phyloP scores from a whole-genome alignment of 2,797 vertebrate species.

The Hippocampus kuda region DNA sequence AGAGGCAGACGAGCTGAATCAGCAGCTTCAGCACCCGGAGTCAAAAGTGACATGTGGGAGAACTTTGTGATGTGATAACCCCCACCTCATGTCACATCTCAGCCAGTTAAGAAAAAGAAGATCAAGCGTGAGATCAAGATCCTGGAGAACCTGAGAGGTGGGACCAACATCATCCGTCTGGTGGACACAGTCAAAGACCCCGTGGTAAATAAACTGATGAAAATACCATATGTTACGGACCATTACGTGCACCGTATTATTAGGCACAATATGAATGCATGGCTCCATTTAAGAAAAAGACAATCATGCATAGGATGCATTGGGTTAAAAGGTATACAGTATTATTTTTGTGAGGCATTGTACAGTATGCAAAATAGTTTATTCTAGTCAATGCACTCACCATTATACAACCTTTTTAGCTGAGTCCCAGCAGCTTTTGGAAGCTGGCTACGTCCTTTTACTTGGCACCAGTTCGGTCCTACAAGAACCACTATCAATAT shows the following conservation, averaged over 20 bases:
- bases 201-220: slow-evolving; percentile 69
- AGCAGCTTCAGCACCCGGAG: slow-evolving; percentile 19
- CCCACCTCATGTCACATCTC: slow-evolving; percentile 2
- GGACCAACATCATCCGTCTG: slow-evolving; percentile 97
- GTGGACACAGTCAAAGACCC: slow-evolving; percentile 98
- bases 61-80: slow-evolving; percentile 1
- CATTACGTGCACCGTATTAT: too few species aligned
- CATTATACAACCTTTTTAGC: too few species aligned
- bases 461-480: too few species aligned
- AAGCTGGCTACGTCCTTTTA: too few species aligned
- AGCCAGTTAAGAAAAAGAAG: slow-evolving; percentile 99
- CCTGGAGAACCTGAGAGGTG: slow-evolving; percentile 92
- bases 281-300: too few species aligned
- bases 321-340: too few species aligned
- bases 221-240: not conserved
- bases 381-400: too few species aligned
- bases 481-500: too few species aligned
- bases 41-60: slow-evolving; percentile 8
- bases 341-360: too few species aligned
- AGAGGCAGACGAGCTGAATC: slow-evolving; percentile 15
- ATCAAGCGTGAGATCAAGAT: slow-evolving; percentile 99
- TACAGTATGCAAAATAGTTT: too few species aligned
- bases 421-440: too few species aligned
- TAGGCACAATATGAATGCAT: not conserved
- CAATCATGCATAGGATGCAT: too few species aligned